Evolutionary conservation across 2,888 invertebrate genomes (phyloP), one percentile per base, ranked within the genome.

Genomic region (Zygothrica quintamaculata): DNA sequence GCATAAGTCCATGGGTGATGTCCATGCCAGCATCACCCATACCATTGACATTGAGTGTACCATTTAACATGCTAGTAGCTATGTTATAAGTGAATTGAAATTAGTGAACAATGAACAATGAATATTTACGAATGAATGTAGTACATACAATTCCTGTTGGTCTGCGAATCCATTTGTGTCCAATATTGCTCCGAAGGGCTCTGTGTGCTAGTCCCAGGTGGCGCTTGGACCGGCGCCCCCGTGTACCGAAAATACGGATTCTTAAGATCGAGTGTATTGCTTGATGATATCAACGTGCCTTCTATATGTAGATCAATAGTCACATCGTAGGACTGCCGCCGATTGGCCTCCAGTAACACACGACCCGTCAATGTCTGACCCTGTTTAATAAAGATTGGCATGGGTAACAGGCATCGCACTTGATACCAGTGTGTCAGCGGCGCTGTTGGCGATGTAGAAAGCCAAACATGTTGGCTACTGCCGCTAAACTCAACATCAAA

Each of bases 401-500:
- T 96, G 89, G 98, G 97, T 52, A 99, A 91, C 66, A 99, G 93
- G 90, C 99, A 99, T 25, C 99, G 94, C 1, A 99, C 99, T 92
- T 99, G 99, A 91, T 99, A 99, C 99, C 99, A 99, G 91, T 99
- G 99, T 22, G 99, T 99, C 13, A 99, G 92, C 0, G 99, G 98
- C 90, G 99, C 99, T 1, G 99, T 99, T 0, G 99, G 99, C 0
- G 99, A 95, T 4, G 99, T 99, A 5, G 99, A 99, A 26, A 99
- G 91, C 99, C 99, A 99, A 58, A 99, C 95, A 62, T 97, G 96
- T 88, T 97, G 96, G 61, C 94, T 94, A 40, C 94, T 94, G 31
- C 99, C 99, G 60, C 96, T 94, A 92, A 99, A 99, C 73, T 98
- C 95, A 16, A 99, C 99, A 92, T 99, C 99, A 91, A 99, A 99